Percentiles rank a stretch among this genome's conserved stretches.
These are phyloP conservation scores for Coluber constrictor DNA, from an alignment of 2,797 vertebrate species.

Conservation along the genomic window DNA sequence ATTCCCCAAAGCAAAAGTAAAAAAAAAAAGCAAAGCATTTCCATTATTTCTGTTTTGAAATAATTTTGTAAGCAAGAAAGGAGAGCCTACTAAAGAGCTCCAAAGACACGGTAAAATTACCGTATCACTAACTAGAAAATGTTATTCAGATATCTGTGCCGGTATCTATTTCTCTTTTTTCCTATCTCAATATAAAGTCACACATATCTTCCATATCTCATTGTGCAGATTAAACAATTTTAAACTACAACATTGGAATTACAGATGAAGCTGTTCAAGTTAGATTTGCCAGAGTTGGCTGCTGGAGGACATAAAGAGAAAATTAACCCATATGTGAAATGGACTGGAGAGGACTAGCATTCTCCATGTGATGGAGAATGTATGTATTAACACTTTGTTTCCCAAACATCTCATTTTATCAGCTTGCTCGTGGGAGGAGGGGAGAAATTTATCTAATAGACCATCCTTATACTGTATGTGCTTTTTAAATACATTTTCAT, in stretches of 20 bases:
- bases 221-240: constrained; percentile 1
- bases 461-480: not conserved
- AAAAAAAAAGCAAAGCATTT: not conserved
- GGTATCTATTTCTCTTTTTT: not conserved
- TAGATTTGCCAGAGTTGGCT: not conserved
- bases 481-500: not conserved
- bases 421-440: not conserved
- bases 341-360: not conserved
- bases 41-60: not conserved
- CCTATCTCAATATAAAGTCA: not conserved
- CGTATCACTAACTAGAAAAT: constrained; percentile 1
- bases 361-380: not conserved
- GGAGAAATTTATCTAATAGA: not conserved
- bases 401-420: not conserved
- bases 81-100: not conserved
- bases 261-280: constrained; percentile 19
- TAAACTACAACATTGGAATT: not conserved
- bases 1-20: not conserved
- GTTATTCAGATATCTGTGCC: not conserved
- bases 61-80: not conserved
- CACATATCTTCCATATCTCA: not conserved
- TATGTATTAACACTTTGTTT: constrained; percentile 9
- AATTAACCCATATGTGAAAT: constrained; percentile 30
- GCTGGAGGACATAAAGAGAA: not conserved
- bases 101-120: rapidly evolving